A percentile compares a stretch with the other conserved stretches of the same genome.
phyloP scores from a whole-genome alignment of 2,113 vertebrate species.

The Oreotragus oreotragus region DNA sequence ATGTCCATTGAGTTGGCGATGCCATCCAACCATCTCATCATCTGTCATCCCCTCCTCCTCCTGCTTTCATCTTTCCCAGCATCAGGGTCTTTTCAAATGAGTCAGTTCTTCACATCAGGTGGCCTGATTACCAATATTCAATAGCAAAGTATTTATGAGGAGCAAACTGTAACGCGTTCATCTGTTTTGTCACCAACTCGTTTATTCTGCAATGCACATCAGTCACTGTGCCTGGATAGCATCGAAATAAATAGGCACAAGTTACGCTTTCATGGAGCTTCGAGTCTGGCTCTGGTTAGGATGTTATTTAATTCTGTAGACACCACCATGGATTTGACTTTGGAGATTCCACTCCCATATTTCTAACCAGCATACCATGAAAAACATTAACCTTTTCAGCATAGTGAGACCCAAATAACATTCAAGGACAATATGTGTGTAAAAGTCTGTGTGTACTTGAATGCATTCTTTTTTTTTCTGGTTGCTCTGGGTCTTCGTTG shows the following conservation, averaged over 20 bases:
- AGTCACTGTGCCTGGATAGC: accelerated
- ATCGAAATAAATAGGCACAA: not conserved
- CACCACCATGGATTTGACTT: not conserved
- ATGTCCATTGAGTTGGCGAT: not conserved
- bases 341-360: not conserved
- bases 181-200: not conserved
- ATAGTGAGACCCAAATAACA: not conserved
- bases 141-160: not conserved
- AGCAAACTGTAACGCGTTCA: not conserved
- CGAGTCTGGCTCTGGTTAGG: not conserved
- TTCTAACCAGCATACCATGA: not conserved
- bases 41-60: not conserved
- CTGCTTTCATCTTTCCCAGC: not conserved
- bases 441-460: no score
- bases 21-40: not conserved
- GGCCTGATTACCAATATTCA: not conserved
- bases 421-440: no score
- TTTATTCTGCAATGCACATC: not conserved
- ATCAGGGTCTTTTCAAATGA: not conserved
- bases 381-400: not conserved
- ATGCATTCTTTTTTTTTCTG: not conserved
- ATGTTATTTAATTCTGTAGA: not conserved
- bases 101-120: not conserved
- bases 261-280: not conserved
- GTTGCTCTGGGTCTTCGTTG: not conserved